Evolutionary conservation across 2,888 invertebrate genomes (phyloP).

Genomic region (Chorisops tibialis): DNA sequence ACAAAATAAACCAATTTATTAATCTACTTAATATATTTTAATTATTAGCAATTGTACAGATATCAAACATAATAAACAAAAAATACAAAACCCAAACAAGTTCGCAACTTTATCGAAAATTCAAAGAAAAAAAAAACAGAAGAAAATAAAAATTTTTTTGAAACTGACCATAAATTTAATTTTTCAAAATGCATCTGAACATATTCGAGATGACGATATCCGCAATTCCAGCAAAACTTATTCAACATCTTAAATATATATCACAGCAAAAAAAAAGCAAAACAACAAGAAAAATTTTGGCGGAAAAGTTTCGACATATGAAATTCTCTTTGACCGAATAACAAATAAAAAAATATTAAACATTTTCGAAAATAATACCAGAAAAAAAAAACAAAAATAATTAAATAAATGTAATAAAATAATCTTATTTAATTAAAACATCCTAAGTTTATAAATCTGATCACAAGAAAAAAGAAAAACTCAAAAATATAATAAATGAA

Average conservation of each 20-base stretch:
- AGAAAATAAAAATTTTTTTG: constrained; percentile 19
- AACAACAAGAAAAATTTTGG: constrained; percentile 21
- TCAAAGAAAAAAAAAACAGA: constrained; percentile 12
- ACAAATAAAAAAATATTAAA: constrained; percentile 11
- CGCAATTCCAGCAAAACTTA: background rate
- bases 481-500: background rate
- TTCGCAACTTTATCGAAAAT: background rate
- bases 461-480: constrained; percentile 42
- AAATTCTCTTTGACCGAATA: constrained; percentile 23
- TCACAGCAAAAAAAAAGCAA: constrained; percentile 13
- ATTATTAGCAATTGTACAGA: constrained; percentile 27
- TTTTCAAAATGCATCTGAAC: constrained; percentile 11
- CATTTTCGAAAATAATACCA: constrained; percentile 3
- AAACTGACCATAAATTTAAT: constrained; percentile 30
- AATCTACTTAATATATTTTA: constrained; percentile 28
- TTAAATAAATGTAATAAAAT: background rate
- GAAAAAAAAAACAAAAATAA: constrained; percentile 13
- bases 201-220: constrained; percentile 18
- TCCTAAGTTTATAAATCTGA: constrained; percentile 51
- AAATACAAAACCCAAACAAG: constrained; percentile 3
- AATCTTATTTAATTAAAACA: constrained; percentile 40
- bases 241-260: constrained; percentile 24
- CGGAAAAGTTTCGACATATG: constrained; percentile 29
- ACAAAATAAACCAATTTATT: constrained; percentile 14
- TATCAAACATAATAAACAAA: constrained; percentile 10